phyloP scores from a whole-genome alignment of 2,797 vertebrate genomes.

The Tapera naevia region DNA sequence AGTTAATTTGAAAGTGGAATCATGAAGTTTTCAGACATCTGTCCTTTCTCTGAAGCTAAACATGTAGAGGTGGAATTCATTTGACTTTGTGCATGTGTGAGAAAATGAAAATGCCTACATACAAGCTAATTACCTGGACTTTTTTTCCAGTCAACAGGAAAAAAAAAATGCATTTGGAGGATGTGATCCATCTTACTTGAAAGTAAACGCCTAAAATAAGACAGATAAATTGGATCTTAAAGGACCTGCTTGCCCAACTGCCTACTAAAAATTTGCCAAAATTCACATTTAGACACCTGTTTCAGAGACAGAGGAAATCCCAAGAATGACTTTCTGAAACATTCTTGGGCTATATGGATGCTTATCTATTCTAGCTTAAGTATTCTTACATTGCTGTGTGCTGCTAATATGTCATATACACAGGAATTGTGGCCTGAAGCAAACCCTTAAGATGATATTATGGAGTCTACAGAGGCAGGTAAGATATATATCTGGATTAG shows the following conservation, averaged over 20 bases:
- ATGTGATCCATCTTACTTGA: not conserved
- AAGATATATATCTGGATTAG: not conserved
- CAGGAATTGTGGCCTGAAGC: slow-evolving; percentile 26
- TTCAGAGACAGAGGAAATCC: not conserved
- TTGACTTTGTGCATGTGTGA: not conserved
- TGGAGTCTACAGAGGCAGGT: not conserved
- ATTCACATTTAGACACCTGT: not conserved
- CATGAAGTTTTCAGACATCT: slow-evolving; percentile 39
- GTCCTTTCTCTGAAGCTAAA: slow-evolving; percentile 59
- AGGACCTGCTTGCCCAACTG: not conserved
- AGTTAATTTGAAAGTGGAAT: slow-evolving; percentile 59
- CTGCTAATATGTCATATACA: slow-evolving; percentile 6
- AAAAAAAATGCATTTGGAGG: not conserved
- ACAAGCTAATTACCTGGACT: not conserved
- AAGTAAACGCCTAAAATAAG: not conserved
- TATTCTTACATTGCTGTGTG: slow-evolving; percentile 24
- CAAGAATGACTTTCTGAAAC: not conserved
- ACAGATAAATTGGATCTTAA: not conserved
- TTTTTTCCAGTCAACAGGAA: not conserved
- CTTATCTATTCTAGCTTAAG: slow-evolving; percentile 16
- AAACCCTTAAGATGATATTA: not conserved
- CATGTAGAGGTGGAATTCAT: not conserved
- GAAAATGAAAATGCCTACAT: not conserved
- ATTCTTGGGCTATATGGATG: slow-evolving; percentile 27
- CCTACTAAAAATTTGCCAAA: not conserved